Conservation (phyloP, 2,888 invertebrate genomes). For the Peribatodes rhomboidaria region DNA sequence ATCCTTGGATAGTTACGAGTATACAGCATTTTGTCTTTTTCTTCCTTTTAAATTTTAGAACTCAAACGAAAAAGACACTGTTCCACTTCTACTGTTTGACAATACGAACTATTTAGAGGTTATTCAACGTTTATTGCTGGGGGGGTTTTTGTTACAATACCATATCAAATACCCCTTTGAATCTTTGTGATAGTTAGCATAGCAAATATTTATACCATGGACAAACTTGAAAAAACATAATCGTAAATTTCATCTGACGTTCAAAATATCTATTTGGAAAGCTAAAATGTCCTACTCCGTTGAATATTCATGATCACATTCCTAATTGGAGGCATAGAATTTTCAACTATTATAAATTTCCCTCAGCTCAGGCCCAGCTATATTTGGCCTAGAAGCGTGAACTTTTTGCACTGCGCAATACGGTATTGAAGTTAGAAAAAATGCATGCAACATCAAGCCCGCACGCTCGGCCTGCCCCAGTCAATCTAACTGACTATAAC, state of each 20-base stretch:
- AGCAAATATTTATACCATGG: too few species aligned
- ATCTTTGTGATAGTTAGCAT: background rate
- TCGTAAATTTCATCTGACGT: too few species aligned
- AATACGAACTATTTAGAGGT: too few species aligned
- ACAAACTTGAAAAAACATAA: too few species aligned
- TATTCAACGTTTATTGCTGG: too few species aligned
- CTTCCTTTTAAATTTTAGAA: too few species aligned
- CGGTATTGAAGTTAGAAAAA: constrained; percentile 10
- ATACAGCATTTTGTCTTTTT: too few species aligned
- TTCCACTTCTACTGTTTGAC: too few species aligned
- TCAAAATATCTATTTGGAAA: background rate
- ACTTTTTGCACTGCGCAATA: constrained; percentile 12
- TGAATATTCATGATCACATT: background rate
- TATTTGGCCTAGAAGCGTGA: background rate
- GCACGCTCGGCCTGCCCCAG: background rate
- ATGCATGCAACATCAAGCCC: constrained; percentile 9
- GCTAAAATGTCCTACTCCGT: background rate
- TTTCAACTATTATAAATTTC: background rate
- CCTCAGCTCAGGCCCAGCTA: background rate
- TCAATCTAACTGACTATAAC: constrained; percentile 6
- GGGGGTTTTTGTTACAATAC: too few species aligned
- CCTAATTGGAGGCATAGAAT: background rate
- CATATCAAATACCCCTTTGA: too few species aligned
- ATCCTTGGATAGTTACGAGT: too few species aligned
- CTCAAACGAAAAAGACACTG: too few species aligned